These are phyloP conservation scores for Nomada fucata DNA, from an alignment of 2,888 invertebrate species.

Conservation along the genomic window DNA sequence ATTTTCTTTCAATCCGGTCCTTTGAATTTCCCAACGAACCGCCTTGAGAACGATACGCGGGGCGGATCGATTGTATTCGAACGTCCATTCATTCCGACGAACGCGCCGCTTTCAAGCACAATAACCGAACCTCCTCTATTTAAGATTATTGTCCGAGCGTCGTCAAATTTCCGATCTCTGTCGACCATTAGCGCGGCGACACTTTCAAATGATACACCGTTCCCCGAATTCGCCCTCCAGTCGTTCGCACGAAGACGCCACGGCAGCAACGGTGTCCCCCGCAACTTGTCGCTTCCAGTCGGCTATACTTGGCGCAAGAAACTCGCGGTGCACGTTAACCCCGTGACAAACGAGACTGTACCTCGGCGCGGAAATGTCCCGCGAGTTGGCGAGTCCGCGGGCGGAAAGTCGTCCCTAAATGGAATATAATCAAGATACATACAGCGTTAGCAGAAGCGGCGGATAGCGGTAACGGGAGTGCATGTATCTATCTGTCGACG, in stretches of 20 bases:
- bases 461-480: conserved; percentile 57
- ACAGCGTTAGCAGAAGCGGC: conserved; percentile 59
- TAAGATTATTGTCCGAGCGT: not conserved
- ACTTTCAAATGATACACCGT: conserved; percentile 5
- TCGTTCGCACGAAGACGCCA: conserved; percentile 24
- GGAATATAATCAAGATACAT: conserved; percentile 79
- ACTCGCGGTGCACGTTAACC: conserved; percentile 63
- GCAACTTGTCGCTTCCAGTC: conserved; percentile 60
- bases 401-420: conserved; percentile 71
- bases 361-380: conserved; percentile 64
- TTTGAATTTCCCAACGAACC: conserved; percentile 13
- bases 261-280: conserved; percentile 38
- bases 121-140: not conserved
- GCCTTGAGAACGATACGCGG: not conserved
- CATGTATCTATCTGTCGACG: conserved; percentile 61
- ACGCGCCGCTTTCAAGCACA: too few species aligned
- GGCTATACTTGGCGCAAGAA: conserved; percentile 60
- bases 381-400: conserved; percentile 57
- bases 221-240: conserved; percentile 23
- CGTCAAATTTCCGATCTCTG: not conserved
- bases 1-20: conserved; percentile 19
- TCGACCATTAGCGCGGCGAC: not conserved
- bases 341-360: conserved; percentile 69
- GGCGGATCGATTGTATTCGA: not conserved
- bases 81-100: too few species aligned